Base-by-base conservation (phyloP, 2,797 vertebrate genomes). In the Melanogrammus aeglefinus region DNA sequence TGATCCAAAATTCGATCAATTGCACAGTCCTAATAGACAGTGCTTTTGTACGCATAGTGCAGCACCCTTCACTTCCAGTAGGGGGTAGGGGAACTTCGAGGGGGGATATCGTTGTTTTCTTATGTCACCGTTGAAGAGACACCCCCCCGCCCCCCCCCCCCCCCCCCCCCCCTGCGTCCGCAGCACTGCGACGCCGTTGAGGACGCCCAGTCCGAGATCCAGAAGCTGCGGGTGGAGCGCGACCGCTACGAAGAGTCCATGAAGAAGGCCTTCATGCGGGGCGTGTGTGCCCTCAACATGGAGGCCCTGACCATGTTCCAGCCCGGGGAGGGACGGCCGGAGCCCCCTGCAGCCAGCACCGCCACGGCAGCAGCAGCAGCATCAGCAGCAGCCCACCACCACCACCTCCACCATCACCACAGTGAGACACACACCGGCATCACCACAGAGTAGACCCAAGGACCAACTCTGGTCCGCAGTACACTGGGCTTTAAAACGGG, bases 261-360 rank as follows among this genome's bases (percentile, higher is more conserved):
- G 96, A 99, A 97, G 91, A 99, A 98, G 87, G 97, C 98, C 1
- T 98, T 99, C 85, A 99, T 99, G 98, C 95, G 98, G 76, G 97
- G 98, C 0, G 97, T 99, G 0, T 99, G 98, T 83, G 98, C 98
- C 6, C 93, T 99, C 86, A 99, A 99, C 89, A 93, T 99, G 27
- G 98, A 99, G 92, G 96, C 98, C 76, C 96, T 99, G 90, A 95
- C 92, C 82, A 96, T 99, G 92, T 99, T 99, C 90, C 94, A 97
- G 10, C 86, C 91, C 66, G 86, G 92, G 79, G 96, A 96, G 16
- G 89, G 81, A 73, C 94, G 88, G 81, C 57, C 83, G 51, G 91
- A 92, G 38, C 81, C 77, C 35, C 38, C 86, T 71, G 76, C 94
- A 92, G 57, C 57, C 6, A 6, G n/a, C 35, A 0, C 47, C 0